Percentiles rank a stretch among this genome's conserved stretches.
These are phyloP conservation scores for Zoanthus solanderi DNA, from an alignment of 92 coral and sea anemone genomes.

Conservation along the genomic window DNA sequence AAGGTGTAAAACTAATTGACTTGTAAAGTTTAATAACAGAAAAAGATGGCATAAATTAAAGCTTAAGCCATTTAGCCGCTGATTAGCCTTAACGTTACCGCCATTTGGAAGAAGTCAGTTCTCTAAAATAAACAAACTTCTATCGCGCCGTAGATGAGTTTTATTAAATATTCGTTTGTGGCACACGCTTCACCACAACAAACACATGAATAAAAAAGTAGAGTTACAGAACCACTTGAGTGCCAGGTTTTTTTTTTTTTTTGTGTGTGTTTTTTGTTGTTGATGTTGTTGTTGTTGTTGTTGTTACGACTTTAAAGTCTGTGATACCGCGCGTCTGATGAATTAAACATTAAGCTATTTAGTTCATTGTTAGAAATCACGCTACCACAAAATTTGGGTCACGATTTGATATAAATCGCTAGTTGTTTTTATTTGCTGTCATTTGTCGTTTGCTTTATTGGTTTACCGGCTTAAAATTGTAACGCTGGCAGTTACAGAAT, in stretches of 20 bases:
- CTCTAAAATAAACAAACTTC: slow-evolving; percentile 47
- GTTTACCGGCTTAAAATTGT: neutral
- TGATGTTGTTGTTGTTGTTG: neutral
- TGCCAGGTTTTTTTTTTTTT: neutral
- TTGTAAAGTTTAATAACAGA: slow-evolving; percentile 25
- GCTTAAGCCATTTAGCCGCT: slow-evolving; percentile 46
- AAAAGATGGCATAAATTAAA: slow-evolving; percentile 38
- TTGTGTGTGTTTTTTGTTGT: neutral
- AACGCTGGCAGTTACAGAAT: neutral
- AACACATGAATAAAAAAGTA: neutral
- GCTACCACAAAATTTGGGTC: slow-evolving; percentile 44
- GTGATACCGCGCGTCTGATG: slow-evolving; percentile 14
- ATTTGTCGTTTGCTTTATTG: slow-evolving; percentile 1
- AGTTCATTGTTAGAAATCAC: slow-evolving; percentile 35
- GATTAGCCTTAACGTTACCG: slow-evolving; percentile 17
- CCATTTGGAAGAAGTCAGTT: slow-evolving; percentile 32
- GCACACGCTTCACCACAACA: slow-evolving; percentile 27
- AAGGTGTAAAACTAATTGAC: slow-evolving; percentile 34
- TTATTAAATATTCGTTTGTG: slow-evolving; percentile 19
- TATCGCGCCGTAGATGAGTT: slow-evolving; percentile 17
- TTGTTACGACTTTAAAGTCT: neutral
- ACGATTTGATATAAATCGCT: slow-evolving; percentile 12
- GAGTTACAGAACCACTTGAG: neutral
- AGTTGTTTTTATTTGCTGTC: neutral
- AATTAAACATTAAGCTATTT: slow-evolving; percentile 14